Conservation (phyloP, 2,113 vertebrate species). For the Tachycineta bicolor region DNA sequence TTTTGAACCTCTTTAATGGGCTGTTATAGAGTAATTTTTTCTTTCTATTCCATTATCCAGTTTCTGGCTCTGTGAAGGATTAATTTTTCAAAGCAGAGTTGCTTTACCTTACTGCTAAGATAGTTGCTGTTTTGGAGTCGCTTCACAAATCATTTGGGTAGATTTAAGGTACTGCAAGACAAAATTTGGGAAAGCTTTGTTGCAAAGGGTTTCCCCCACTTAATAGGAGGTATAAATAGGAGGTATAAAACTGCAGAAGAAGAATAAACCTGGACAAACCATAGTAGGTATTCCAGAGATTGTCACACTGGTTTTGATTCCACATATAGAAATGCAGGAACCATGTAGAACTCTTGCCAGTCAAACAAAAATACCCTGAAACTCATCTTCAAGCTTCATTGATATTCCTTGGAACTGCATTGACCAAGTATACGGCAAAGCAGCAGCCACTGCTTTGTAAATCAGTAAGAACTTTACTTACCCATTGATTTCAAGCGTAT, state of each 20-base stretch:
- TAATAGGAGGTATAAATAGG: not conserved
- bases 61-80: not conserved
- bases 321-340: not conserved
- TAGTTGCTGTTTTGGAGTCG: not conserved
- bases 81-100: not conserved
- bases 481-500: not conserved
- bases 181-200: not conserved
- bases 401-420: not conserved
- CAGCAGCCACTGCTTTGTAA: not conserved
- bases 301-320: not conserved
- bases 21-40: not conserved
- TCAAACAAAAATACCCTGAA: not conserved
- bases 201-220: not conserved
- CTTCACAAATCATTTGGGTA: not conserved
- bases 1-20: not conserved
- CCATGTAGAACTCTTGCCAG: not conserved
- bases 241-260: not conserved
- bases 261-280: not conserved
- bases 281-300: not conserved
- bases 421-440: not conserved
- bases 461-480: not conserved
- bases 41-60: not conserved
- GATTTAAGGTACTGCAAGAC: not conserved
- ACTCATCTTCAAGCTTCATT: not conserved
- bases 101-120: not conserved